These are phyloP conservation scores for Mastigias papua DNA, from an alignment of 30 jellyfish, hydroid and myxozoan species.

Conservation along the genomic window DNA sequence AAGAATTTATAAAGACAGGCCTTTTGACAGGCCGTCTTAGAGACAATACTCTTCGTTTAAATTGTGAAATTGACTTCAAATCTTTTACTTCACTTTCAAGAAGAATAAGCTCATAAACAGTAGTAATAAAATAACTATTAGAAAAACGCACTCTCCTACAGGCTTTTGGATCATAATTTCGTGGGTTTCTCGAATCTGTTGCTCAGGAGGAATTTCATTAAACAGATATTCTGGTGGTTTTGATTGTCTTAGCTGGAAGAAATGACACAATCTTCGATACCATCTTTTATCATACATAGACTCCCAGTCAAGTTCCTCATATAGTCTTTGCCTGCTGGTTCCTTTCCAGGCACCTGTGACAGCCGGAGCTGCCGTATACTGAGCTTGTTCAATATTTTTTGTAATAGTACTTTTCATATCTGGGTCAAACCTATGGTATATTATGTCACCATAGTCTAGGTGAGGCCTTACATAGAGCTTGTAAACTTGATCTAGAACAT, in stretches of 20 bases:
- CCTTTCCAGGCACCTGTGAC: conserved; percentile 23
- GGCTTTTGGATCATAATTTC: conserved; percentile 9
- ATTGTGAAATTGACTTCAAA: conserved; percentile 25
- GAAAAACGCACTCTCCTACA: conserved; percentile 14
- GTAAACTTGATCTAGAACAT: conserved; percentile 33
- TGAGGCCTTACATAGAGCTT: conserved; percentile 15
- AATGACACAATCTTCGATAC: conserved; percentile 54
- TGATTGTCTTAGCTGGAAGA: conserved; percentile 9
- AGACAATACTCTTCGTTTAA: conserved; percentile 7
- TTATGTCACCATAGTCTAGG: conserved; percentile 30
- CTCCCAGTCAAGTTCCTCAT: conserved; percentile 42
- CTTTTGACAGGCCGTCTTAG: no score
- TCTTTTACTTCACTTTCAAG: conserved; percentile 8
- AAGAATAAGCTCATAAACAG: conserved; percentile 8
- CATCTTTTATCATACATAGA: conserved; percentile 24
- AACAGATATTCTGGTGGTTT: conserved; percentile 23
- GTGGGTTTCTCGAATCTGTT: conserved; percentile 17
- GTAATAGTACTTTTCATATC: background rate
- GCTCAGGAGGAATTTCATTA: conserved; percentile 31
- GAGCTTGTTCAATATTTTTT: conserved; percentile 25
- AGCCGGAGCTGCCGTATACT: conserved; percentile 29
- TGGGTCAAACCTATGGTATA: conserved; percentile 21
- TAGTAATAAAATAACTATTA: conserved; percentile 8
- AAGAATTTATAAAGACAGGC: no score
- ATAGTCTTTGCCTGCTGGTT: conserved; percentile 15